Evolutionary conservation across 1,140 invertebrate species (phyloP).

Genomic region (Centruroides sculpturatus): DNA sequence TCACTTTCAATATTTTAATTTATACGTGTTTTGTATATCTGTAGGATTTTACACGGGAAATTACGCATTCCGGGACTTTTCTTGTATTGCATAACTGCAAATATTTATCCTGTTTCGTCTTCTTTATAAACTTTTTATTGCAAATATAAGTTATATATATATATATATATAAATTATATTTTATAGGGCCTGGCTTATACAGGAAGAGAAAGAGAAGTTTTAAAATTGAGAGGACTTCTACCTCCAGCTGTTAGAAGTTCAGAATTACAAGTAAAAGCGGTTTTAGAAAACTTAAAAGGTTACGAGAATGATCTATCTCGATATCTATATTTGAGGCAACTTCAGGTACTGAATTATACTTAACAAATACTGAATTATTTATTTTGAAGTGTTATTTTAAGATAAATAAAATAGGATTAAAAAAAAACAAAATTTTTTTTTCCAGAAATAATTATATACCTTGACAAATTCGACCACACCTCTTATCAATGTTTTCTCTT

Average conservation of each 20-base stretch:
- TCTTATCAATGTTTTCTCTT: not conserved
- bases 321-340: slow-evolving; percentile 20
- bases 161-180: not conserved
- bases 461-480: too few relatives aligned
- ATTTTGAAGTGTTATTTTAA: not conserved
- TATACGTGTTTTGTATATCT: too few relatives aligned
- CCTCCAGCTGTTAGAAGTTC: slow-evolving; percentile 22
- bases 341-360: slow-evolving; percentile 36
- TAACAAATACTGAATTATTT: not conserved
- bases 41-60: too few relatives aligned
- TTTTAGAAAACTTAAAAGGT: slow-evolving; percentile 18
- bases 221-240: slow-evolving; percentile 23
- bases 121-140: too few relatives aligned
- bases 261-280: slow-evolving; percentile 18
- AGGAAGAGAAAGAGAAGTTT: slow-evolving; percentile 20
- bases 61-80: too few relatives aligned
- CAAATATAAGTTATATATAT: too few relatives aligned
- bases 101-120: too few relatives aligned
- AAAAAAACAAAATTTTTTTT: not conserved
- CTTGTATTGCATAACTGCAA: too few relatives aligned
- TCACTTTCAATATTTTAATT: too few relatives aligned
- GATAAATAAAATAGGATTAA: not conserved
- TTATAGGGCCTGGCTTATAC: slow-evolving; percentile 23
- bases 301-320: slow-evolving; percentile 18
- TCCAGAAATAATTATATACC: not conserved